A percentile compares a stretch with the other conserved stretches of the same genome.
These are phyloP conservation scores for Dermolepida albohirtum DNA, from an alignment of 2,888 invertebrate genomes.

Conservation along the genomic window DNA sequence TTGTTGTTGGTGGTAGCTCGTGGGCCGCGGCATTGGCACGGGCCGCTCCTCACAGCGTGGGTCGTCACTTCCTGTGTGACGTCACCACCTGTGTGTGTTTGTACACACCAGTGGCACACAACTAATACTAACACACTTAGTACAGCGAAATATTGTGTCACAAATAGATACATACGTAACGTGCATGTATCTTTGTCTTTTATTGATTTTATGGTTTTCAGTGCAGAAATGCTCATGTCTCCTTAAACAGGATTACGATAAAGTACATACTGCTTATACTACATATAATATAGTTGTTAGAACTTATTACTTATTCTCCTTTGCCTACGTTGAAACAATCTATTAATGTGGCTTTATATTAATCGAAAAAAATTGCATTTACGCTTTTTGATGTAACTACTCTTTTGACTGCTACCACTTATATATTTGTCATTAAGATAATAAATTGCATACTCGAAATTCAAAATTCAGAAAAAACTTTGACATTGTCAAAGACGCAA, in stretches of 20 bases:
- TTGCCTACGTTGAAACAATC: too few species aligned
- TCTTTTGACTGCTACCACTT: too few species aligned
- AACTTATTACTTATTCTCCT: too few species aligned
- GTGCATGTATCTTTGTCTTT: constrained; percentile 23
- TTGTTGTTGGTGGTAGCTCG: constrained; percentile 52
- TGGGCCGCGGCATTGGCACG: constrained; percentile 61
- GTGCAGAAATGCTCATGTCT: constrained; percentile 23
- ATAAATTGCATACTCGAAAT: too few species aligned
- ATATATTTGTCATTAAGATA: too few species aligned
- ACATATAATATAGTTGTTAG: too few species aligned
- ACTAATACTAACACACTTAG: constrained; percentile 46
- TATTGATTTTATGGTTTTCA: constrained; percentile 21
- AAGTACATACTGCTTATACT: background rate
- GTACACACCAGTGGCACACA: constrained; percentile 53
- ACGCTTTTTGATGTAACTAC: too few species aligned
- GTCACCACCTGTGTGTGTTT: constrained; percentile 55
- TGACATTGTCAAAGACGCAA: too few species aligned
- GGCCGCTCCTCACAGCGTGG: constrained; percentile 62
- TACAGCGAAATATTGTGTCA: constrained; percentile 30
- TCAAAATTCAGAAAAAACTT: too few species aligned
- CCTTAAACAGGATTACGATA: constrained; percentile 23
- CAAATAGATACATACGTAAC: background rate
- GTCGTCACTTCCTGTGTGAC: constrained; percentile 63
- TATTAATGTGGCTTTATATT: too few species aligned
- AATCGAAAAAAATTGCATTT: too few species aligned